These are phyloP conservation scores for Drosophila saltans DNA, from an alignment of 1,140 invertebrate species.

Conservation along the genomic window DNA sequence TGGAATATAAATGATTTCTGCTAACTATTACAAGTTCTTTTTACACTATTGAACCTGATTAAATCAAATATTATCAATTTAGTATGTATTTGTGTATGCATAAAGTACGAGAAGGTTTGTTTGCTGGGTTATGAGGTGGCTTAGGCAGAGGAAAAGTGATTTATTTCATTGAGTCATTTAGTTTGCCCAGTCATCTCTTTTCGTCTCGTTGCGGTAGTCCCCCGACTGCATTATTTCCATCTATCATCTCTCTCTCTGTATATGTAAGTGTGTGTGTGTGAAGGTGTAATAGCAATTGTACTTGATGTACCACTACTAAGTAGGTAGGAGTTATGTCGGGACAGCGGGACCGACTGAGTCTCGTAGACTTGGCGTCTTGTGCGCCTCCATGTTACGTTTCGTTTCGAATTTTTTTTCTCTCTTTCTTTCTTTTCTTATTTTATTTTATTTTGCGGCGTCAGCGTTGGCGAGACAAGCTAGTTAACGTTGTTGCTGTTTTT, in stretches of 20 bases:
- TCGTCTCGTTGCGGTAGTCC: constrained; percentile 6
- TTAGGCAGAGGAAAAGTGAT: constrained; percentile 11
- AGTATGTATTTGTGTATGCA: too few relatives aligned
- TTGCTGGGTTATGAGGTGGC: neutral
- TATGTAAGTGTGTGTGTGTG: neutral
- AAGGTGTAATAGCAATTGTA: constrained; percentile 66
- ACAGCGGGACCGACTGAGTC: constrained; percentile 35
- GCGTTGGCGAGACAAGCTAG: constrained; percentile 66
- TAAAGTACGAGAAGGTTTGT: neutral
- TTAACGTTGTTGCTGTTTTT: constrained; percentile 27
- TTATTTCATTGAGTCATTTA: constrained; percentile 62
- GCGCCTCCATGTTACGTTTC: constrained; percentile 27
- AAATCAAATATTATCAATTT: too few relatives aligned
- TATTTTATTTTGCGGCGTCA: constrained; percentile 65
- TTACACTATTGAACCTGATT: neutral
- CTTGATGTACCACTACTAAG: constrained; percentile 17
- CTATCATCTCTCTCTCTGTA: neutral
- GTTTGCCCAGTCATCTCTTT: constrained; percentile 30
- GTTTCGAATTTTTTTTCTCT: constrained; percentile 26
- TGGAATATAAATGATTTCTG: too few relatives aligned
- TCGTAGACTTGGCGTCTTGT: constrained; percentile 8
- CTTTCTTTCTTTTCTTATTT: constrained; percentile 36
- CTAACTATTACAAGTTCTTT: neutral
- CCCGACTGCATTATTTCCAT: neutral
- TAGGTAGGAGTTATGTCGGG: constrained; percentile 13